Evolutionary conservation across 2,797 vertebrate genomes (phyloP), one percentile per base, ranked within the genome.

Genomic region (Atherinosoma microstoma): DNA sequence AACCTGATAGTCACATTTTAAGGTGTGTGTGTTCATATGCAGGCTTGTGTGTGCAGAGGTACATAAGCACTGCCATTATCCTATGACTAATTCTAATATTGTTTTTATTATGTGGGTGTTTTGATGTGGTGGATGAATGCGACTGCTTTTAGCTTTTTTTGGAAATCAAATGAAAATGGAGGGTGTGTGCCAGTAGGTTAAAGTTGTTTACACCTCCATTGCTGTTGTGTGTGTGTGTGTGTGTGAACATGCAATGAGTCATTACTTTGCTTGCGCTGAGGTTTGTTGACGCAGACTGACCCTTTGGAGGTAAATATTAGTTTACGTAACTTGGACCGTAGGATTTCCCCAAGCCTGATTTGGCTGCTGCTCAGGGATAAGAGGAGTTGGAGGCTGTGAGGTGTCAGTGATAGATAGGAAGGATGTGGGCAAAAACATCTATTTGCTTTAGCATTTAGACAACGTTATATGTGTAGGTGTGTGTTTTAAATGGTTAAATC

Each of bases 201-300:
- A 61, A 38, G 47, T 77, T 66, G 70, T 82, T 88, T 70, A 73
- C 30, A 24, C 61, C 75, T 24, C 27, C 27, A 3, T 49, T 35
- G 30, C 64, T 61, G 32, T 45, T 74, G 78, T 57, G 49, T 66
- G 13, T 75, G 34, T 34, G 9, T n/a, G n/a, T n/a, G n/a, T n/a
- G n/a, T n/a, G n/a, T n/a, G n/a, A n/a, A n/a, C 2, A 42, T 65
- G 74, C 6, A 11, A 42, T 89, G 84, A 90, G 68, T 89, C 77
- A 86, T 73, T 84, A 54, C 69, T 74, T 67, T 85, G 88, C 90
- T 88, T 87, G 82, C 72, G 64, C 27, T 7, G 2, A n/a, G 15
- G 15, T 66, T 15, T 1, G 54, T 69, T 78, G 70, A 49, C 58
- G 66, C 40, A 42, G 40, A 29, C 42, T 72, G 81, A 79, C 66